Evolutionary conservation across 2,888 invertebrate species (phyloP).

Genomic region (Andrena praecox): DNA sequence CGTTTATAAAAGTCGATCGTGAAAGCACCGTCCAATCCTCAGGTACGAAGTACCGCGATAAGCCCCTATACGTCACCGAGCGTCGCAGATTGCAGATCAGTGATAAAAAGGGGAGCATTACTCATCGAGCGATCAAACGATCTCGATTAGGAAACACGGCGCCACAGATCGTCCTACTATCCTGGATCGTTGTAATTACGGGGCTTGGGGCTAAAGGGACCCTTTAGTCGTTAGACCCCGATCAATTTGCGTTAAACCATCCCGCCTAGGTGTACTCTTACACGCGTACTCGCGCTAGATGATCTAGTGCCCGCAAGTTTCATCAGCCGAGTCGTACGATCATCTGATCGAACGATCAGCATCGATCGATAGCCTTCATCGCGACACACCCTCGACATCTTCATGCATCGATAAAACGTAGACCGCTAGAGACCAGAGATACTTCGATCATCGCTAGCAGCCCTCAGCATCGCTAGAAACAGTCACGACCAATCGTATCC

Average conservation of each 20-base stretch:
- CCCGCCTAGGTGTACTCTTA: slow-evolving; percentile 31
- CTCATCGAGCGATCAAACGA: background rate
- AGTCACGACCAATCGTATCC: background rate
- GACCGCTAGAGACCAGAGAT: slow-evolving; percentile 20
- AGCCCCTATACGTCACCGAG: background rate
- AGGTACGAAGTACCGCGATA: background rate
- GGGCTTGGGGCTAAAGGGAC: background rate
- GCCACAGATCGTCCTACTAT: background rate
- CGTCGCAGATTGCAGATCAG: background rate
- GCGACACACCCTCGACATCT: background rate
- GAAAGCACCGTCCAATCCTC: background rate
- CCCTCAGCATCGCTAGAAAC: background rate
- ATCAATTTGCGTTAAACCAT: background rate
- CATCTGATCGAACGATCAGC: background rate
- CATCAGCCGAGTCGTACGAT: slow-evolving; percentile 2
- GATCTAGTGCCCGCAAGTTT: slow-evolving; percentile 6
- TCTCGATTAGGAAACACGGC: background rate
- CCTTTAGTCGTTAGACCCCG: slow-evolving; percentile 24
- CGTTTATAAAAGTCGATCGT: background rate
- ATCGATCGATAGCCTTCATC: background rate
- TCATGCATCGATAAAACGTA: slow-evolving; percentile 19
- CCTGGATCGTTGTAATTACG: slow-evolving; percentile 49
- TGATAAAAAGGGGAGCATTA: background rate
- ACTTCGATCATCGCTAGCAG: background rate
- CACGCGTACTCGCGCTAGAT: slow-evolving; percentile 32